Evolutionary conservation across 2,113 vertebrate genomes (phyloP).

Genomic region (Pseudorasbora parva): DNA sequence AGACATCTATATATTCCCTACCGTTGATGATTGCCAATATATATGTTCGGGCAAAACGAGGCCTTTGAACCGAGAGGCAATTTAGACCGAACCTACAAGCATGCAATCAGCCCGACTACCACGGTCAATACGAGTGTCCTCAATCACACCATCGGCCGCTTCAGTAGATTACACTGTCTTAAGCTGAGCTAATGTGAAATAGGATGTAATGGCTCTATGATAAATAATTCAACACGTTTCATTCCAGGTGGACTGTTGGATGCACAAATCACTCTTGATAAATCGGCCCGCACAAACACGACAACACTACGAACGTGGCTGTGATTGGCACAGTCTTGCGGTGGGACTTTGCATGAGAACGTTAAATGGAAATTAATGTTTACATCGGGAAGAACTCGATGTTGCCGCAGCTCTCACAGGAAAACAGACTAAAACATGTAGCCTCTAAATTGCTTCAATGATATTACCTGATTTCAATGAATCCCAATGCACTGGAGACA

Average conservation of each 20-base stretch:
- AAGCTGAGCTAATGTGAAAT: conserved; percentile 12
- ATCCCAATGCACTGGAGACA: neutral
- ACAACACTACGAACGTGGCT: conserved; percentile 15
- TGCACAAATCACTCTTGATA: conserved; percentile 31
- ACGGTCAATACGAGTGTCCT: conserved; percentile 27
- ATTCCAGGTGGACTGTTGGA: conserved; percentile 10
- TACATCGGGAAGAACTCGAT: conserved; percentile 15
- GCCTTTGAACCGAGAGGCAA: conserved; percentile 34
- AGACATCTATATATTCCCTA: conserved; percentile 34
- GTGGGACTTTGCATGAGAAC: conserved; percentile 5
- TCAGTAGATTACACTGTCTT: conserved; percentile 25
- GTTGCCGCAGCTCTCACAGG: neutral
- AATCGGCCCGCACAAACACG: neutral
- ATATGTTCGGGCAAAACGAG: conserved; percentile 7
- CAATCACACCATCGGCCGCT: conserved; percentile 1
- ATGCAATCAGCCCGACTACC: conserved; percentile 10
- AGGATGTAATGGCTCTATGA: neutral
- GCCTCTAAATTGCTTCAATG: neutral
- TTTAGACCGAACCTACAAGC: conserved; percentile 36
- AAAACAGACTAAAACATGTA: conserved; percentile 29
- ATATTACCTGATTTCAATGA: conserved; percentile 39
- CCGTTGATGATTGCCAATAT: conserved; percentile 49
- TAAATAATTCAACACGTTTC: conserved; percentile 31
- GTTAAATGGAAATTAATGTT: conserved; percentile 14
- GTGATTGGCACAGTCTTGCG: conserved; percentile 26